Conservation (phyloP, 2,797 vertebrate genomes). For the Melanotaenia boesemani region DNA sequence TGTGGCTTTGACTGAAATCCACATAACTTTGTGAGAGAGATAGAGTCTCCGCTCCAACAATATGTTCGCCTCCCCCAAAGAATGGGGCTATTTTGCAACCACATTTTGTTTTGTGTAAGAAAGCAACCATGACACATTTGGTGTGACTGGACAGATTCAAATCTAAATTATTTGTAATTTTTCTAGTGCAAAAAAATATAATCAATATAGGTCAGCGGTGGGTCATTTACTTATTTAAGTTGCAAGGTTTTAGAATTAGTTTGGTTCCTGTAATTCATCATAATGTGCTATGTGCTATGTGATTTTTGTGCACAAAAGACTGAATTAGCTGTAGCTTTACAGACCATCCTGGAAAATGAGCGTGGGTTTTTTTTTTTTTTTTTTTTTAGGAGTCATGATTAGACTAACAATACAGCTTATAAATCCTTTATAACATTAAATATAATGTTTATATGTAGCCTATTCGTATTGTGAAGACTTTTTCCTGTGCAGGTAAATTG, state of each 20-base stretch:
- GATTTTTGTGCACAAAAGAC: background rate
- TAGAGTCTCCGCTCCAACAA: background rate
- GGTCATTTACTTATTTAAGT: background rate
- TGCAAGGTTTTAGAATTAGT: constrained; percentile 1
- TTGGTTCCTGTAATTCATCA: background rate
- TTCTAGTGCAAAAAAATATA: background rate
- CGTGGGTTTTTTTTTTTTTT: too few relatives aligned
- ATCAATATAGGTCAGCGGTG: background rate
- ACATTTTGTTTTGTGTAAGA: background rate
- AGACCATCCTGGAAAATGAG: background rate
- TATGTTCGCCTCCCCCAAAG: too few relatives aligned
- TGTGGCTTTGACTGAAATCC: background rate
- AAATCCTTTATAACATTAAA: background rate
- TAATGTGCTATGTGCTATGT: background rate
- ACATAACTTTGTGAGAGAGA: background rate
- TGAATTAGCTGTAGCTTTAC: background rate
- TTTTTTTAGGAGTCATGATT: too few relatives aligned
- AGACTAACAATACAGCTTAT: background rate
- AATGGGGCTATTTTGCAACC: too few relatives aligned
- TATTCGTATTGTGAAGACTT: background rate
- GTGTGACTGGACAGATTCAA: background rate
- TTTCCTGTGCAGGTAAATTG: background rate
- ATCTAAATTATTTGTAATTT: background rate
- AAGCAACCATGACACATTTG: background rate
- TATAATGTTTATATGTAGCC: background rate